These are phyloP conservation scores for Xenentodon cancila DNA, from an alignment of 2,797 vertebrate species.

Conservation along the genomic window DNA sequence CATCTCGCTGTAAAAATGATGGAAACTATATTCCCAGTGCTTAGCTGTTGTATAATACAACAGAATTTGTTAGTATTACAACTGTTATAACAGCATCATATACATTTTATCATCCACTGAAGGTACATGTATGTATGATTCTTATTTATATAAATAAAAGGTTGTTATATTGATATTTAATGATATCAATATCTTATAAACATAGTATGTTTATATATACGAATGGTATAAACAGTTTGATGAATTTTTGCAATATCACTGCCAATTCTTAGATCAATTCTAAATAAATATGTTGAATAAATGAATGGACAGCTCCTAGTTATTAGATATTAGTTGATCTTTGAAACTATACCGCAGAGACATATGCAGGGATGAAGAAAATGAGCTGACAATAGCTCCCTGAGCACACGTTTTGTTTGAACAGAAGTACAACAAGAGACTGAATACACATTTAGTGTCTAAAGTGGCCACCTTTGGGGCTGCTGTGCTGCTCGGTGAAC, in stretches of 20 bases:
- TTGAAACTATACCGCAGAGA: neutral
- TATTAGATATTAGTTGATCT: neutral
- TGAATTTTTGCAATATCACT: neutral
- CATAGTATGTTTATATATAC: conserved; percentile 2
- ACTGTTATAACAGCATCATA: conserved; percentile 5
- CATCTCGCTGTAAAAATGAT: conserved; percentile 28
- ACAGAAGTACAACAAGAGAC: conserved; percentile 1
- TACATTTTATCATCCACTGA: conserved; percentile 7
- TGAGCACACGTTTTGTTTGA: neutral
- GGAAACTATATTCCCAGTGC: conserved; percentile 22
- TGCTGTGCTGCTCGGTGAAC: conserved; percentile 39
- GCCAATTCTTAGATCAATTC: conserved; percentile 2
- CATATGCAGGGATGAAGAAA: conserved; percentile 3
- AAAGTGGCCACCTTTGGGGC: conserved; percentile 58
- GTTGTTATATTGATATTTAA: conserved; percentile 5
- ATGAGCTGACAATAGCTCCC: neutral
- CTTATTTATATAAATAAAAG: conserved; percentile 1
- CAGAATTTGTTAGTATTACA: conserved; percentile 12
- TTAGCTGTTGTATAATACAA: conserved; percentile 25
- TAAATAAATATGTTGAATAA: neutral
- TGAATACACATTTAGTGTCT: conserved; percentile 23
- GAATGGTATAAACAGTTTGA: neutral
- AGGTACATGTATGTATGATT: conserved; percentile 5
- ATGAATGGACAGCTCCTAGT: neutral
- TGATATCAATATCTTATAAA: neutral